A percentile compares a stretch with the other conserved stretches of the same genome.
These are phyloP conservation scores for Achatina immaculata DNA, from an alignment of 1,140 invertebrate species.

Conservation along the genomic window DNA sequence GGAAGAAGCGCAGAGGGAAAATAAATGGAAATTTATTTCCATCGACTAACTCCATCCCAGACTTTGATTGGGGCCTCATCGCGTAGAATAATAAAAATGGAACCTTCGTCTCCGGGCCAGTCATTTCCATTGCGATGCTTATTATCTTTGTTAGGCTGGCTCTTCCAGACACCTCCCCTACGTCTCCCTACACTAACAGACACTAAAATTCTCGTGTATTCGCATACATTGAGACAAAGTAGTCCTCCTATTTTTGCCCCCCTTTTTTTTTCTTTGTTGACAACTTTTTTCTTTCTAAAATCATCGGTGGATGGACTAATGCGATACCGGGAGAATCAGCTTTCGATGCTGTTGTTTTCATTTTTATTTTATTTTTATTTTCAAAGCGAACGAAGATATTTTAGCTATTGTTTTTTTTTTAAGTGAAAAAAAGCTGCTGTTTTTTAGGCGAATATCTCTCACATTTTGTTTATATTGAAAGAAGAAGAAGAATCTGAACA, in stretches of 20 bases:
- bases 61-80: conserved; percentile 6
- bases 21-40: conserved; percentile 34
- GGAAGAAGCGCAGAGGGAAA: neutral
- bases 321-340: too few species aligned
- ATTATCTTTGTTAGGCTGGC: neutral
- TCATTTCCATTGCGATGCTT: conserved; percentile 20
- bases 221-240: neutral
- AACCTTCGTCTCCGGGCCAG: neutral
- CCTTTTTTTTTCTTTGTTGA: neutral
- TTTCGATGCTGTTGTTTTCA: too few species aligned
- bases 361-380: too few species aligned
- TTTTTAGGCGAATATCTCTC: too few species aligned
- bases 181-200: neutral
- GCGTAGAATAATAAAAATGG: conserved; percentile 17
- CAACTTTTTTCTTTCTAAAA: neutral
- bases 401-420: too few species aligned
- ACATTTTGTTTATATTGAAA: too few species aligned
- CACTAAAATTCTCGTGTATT: neutral
- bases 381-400: too few species aligned
- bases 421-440: too few species aligned
- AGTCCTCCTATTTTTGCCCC: neutral
- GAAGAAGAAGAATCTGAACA: too few species aligned
- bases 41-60: conserved; percentile 9
- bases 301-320: neutral
- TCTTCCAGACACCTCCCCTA: neutral